Evolutionary conservation across 2,888 invertebrate genomes (phyloP), one percentile per base, ranked within the genome.

Genomic region (Drosophila niveifrons): DNA sequence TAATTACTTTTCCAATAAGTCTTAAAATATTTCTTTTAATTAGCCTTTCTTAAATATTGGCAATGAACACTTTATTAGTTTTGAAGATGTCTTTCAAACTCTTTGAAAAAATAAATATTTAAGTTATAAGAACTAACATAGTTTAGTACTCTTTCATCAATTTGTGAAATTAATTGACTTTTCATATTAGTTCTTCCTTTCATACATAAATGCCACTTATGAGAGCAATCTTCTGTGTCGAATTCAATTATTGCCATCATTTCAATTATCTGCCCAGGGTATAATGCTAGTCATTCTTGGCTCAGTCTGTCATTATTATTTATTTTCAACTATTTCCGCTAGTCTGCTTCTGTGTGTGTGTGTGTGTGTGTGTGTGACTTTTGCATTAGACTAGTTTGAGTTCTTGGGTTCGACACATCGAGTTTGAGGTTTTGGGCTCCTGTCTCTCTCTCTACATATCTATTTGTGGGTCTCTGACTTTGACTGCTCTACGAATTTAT

Each of bases 291-390:
- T 53, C 57, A 47, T 23, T 44, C 34, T 44, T n/a, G 8, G 43
- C 46, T 46, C 46, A 29, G 11, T 11, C 17, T 10, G 6, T 10
- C 41, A 51, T 34, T 67, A 71, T 77, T 73, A 78, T 77, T 77
- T 80, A 63, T 72, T 80, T 68, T 70, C 70, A 66, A 77, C 78
- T 63, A 78, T 70, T 78, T 77, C 78, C 73, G 70, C 73, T 70
- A 73, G 69, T 72, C 77, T 64, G 72, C 46, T 74, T 59, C 59
- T 57, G 67, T 80, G 67, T 80, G 67, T 86, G 68, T 62, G 62
- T n/a, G n/a, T n/a, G n/a, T n/a, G n/a, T 57, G 67, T 80, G 67
- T 80, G 67, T 86, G 68, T 62, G 62, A 46, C 74, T 68, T 80
- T 72, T 72, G 75, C 82, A 82, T 83, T 82, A 82, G 77, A 80